These are phyloP conservation scores for Trissolcus brochymenae DNA, from an alignment of 2,888 invertebrate genomes.

Conservation along the genomic window DNA sequence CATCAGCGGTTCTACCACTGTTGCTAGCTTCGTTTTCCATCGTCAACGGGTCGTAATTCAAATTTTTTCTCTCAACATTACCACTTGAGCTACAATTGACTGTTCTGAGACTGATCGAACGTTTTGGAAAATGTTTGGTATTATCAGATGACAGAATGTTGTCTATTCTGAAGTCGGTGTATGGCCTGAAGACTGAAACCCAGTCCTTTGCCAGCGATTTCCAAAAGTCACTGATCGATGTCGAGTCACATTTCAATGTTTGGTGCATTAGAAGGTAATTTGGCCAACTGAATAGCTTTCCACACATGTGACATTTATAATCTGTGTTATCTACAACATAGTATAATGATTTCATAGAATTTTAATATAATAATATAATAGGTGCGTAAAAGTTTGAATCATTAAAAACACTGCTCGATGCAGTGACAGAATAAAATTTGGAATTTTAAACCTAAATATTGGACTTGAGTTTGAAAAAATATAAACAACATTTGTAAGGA, in stretches of 20 bases:
- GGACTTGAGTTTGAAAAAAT: neutral
- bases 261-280: constrained; percentile 18
- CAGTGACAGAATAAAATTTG: too few species aligned
- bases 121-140: neutral
- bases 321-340: neutral
- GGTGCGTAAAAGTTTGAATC: neutral
- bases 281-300: constrained; percentile 17
- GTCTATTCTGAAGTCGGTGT: constrained; percentile 2
- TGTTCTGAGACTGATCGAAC: neutral
- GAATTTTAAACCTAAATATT: too few species aligned
- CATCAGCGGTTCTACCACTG: constrained; percentile 84
- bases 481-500: neutral
- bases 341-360: neutral
- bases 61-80: neutral
- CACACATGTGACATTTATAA: constrained; percentile 20
- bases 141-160: neutral
- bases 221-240: constrained; percentile 8
- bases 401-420: too few species aligned
- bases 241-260: constrained; percentile 17
- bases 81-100: too few species aligned
- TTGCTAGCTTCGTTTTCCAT: constrained; percentile 87
- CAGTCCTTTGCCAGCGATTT: neutral
- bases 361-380: too few species aligned
- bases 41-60: constrained; percentile 53
- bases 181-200: neutral